phyloP scores from a whole-genome alignment of 1,140 invertebrate species.

The Solenopsis fugax region DNA sequence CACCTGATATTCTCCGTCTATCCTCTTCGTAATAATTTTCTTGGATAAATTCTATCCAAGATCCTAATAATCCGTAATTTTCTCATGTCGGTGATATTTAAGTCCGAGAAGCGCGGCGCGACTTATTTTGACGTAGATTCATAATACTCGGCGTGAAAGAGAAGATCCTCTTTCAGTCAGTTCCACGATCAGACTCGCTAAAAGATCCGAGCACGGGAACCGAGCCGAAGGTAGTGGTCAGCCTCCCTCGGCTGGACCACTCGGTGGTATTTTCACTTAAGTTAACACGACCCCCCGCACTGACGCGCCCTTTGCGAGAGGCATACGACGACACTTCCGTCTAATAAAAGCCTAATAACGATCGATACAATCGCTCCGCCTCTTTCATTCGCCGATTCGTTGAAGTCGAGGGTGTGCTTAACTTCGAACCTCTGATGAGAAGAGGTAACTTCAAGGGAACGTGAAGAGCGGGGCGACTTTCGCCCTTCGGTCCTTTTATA shows the following conservation, averaged over 20 bases:
- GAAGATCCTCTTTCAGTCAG: conserved; percentile 48
- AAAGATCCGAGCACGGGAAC: conserved; percentile 66
- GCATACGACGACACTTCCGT: conserved; percentile 75
- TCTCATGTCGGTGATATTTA: neutral
- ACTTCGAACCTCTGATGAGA: neutral
- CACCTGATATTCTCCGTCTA: neutral
- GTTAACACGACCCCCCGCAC: conserved; percentile 81
- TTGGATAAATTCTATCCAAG: neutral
- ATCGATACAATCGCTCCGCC: conserved; percentile 78
- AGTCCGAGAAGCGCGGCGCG: neutral
- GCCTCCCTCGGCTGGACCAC: conserved; percentile 74
- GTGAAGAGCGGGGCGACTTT: neutral
- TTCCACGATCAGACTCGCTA: conserved; percentile 66
- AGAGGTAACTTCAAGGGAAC: neutral
- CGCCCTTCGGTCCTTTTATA: neutral
- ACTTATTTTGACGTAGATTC: neutral
- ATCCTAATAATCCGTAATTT: neutral
- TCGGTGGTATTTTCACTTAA: conserved; percentile 84
- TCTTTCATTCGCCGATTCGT: conserved; percentile 59
- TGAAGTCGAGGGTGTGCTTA: conserved; percentile 39
- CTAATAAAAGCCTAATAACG: conserved; percentile 84
- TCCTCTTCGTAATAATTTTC: neutral
- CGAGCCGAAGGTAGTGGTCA: conserved; percentile 67
- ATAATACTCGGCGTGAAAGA: neutral
- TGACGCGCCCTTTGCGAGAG: conserved; percentile 74